phyloP scores from a whole-genome alignment of 2,888 invertebrate species.

The Ochropleura plecta region DNA sequence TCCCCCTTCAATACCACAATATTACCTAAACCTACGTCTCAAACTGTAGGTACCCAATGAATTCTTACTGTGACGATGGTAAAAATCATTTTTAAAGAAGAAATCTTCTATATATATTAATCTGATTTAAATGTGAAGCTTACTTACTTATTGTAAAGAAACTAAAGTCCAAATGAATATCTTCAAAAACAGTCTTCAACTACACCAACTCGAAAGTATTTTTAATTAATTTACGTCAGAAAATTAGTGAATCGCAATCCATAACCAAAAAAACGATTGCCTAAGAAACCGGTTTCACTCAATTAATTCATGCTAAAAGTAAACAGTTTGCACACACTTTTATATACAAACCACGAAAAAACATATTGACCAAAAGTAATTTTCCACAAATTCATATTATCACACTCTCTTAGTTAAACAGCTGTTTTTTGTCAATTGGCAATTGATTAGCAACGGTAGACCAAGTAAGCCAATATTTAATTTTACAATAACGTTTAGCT shows the following conservation, averaged over 20 bases:
- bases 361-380: constrained; percentile 41
- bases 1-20: constrained; percentile 22
- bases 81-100: neutral
- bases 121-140: too few relatives aligned
- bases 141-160: too few relatives aligned
- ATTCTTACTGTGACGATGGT: neutral
- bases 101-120: too few relatives aligned
- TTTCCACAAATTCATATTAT: constrained; percentile 57
- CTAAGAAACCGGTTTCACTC: constrained; percentile 50
- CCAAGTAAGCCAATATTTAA: constrained; percentile 78
- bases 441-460: constrained; percentile 73
- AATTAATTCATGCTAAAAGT: constrained; percentile 31
- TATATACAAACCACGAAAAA: constrained; percentile 22
- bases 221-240: constrained; percentile 27
- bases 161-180: neutral
- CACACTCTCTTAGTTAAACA: constrained; percentile 53
- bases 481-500: constrained; percentile 72
- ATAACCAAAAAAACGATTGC: constrained; percentile 36
- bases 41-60: neutral
- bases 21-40: neutral
- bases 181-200: neutral
- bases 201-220: constrained; percentile 22
- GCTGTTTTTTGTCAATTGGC: constrained; percentile 57
- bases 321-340: constrained; percentile 27
- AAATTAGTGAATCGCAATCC: constrained; percentile 28